These are phyloP conservation scores for Fopius arisanus DNA, from an alignment of 1,140 invertebrate species.

Conservation along the genomic window DNA sequence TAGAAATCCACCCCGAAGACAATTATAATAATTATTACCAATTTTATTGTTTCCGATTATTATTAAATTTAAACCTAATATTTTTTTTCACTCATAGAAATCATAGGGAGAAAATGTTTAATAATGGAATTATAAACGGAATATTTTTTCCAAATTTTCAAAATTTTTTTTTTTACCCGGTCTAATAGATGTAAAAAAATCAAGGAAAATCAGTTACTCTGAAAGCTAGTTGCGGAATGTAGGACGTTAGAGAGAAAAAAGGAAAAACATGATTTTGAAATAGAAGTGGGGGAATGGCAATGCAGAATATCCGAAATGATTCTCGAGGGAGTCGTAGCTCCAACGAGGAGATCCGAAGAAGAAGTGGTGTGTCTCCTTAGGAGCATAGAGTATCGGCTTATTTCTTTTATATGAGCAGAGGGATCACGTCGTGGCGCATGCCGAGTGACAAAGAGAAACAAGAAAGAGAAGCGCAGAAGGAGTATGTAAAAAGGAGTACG, in stretches of 20 bases:
- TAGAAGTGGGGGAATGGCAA: neutral
- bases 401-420: conserved; percentile 34
- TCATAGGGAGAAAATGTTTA: too few species aligned
- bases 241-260: conserved; percentile 22
- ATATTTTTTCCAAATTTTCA: too few species aligned
- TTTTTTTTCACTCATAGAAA: too few species aligned
- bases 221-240: neutral
- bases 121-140: too few species aligned
- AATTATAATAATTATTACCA: too few species aligned
- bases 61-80: too few species aligned
- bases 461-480: conserved; percentile 19
- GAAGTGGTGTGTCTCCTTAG: conserved; percentile 16
- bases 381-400: conserved; percentile 29
- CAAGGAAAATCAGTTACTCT: neutral
- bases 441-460: conserved; percentile 33
- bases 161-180: too few species aligned
- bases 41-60: too few species aligned
- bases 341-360: conserved; percentile 12
- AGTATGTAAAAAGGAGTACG: conserved; percentile 39
- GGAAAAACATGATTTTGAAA: conserved; percentile 27
- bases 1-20: too few species aligned
- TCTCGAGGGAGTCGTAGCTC: conserved; percentile 38
- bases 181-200: too few species aligned
- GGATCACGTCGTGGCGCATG: conserved; percentile 19
- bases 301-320: conserved; percentile 40